These are phyloP conservation scores for Gandaritis pyraliata DNA, from an alignment of 2,888 invertebrate genomes.

Conservation along the genomic window DNA sequence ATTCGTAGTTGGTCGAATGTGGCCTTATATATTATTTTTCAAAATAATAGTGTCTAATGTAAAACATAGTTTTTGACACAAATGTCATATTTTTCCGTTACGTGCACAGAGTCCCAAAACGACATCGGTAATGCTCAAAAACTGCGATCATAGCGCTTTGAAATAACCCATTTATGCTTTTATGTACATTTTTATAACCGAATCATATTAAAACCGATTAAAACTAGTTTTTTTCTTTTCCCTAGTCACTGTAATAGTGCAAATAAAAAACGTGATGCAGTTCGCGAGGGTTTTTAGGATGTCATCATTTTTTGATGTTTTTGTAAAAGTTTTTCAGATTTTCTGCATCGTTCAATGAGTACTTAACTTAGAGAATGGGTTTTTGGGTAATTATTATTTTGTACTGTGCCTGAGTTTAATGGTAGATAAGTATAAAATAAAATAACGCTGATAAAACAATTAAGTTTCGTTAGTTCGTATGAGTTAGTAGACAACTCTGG, in stretches of 20 bases:
- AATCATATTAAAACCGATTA: conserved; percentile 47
- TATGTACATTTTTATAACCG: conserved; percentile 54
- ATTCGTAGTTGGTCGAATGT: no score
- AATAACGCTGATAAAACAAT: no score
- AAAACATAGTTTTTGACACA: no score
- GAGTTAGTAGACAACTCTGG: no score
- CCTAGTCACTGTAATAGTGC: conserved; percentile 15
- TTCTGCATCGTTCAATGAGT: conserved; percentile 14
- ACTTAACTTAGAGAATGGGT: background rate
- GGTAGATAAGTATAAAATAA: background rate
- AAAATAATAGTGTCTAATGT: no score
- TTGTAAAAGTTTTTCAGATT: conserved; percentile 16
- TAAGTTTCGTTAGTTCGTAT: no score
- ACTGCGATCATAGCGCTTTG: conserved; percentile 51
- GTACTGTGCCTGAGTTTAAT: background rate
- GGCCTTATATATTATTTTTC: no score
- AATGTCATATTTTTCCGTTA: no score
- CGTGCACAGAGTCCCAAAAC: conserved; percentile 10
- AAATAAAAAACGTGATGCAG: conserved; percentile 23
- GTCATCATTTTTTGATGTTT: conserved; percentile 20
- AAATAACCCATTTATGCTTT: conserved; percentile 54
- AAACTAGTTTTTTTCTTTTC: conserved; percentile 17
- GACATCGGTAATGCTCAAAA: conserved; percentile 28
- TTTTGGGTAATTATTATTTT: background rate
- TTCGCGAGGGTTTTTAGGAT: conserved; percentile 17